These are phyloP conservation scores for Iselma pallidipennis DNA, from an alignment of 2,888 invertebrate genomes.

Conservation along the genomic window DNA sequence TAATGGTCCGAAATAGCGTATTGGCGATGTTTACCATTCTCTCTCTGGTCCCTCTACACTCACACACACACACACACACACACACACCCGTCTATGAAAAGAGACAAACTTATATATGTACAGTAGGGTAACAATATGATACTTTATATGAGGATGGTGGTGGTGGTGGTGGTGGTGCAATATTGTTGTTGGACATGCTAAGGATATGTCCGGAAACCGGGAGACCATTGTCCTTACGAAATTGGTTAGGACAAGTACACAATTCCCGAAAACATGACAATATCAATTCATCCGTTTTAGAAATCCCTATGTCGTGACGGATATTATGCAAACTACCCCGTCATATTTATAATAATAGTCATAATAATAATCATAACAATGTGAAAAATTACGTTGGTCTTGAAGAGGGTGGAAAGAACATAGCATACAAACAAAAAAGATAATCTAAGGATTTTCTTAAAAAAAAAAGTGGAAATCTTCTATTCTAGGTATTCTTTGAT, in stretches of 20 bases:
- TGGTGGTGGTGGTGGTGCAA: conserved; percentile 27
- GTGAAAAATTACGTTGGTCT: no score
- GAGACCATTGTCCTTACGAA: conserved; percentile 20
- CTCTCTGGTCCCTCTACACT: no score
- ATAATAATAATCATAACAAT: no score
- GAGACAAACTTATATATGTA: no score
- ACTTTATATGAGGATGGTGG: conserved; percentile 14
- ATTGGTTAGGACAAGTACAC: neutral
- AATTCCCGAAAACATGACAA: neutral
- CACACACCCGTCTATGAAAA: neutral
- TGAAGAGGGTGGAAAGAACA: no score
- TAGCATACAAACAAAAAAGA: no score
- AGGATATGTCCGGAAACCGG: conserved; percentile 26
- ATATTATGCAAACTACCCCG: neutral
- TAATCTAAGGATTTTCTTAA: no score
- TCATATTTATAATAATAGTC: neutral
- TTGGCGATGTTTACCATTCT: conserved; percentile 43
- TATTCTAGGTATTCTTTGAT: no score
- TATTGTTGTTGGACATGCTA: conserved; percentile 45
- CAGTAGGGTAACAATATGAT: conserved; percentile 1
- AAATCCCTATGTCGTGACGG: neutral
- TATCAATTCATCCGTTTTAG: neutral
- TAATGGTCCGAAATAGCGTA: conserved; percentile 41
- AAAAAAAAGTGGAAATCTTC: no score
- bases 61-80: neutral